Percentiles rank a stretch among this genome's conserved stretches.
Conservation (phyloP, 2,888 invertebrate genomes). For the Hypomecis punctinalis region DNA sequence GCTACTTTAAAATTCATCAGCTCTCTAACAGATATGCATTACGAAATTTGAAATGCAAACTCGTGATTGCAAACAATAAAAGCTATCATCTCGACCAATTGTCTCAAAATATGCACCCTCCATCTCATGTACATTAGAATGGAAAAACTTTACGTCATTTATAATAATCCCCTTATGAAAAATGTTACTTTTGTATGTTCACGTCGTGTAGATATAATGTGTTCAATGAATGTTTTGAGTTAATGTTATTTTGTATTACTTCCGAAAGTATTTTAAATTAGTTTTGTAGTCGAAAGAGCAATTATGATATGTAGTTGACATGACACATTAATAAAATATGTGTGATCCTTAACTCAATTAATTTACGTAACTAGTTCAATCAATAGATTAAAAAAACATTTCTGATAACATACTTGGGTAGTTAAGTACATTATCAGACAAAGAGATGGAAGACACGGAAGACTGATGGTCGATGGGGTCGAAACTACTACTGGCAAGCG, state of each 20-base stretch:
- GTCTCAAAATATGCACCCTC: slow-evolving; percentile 49
- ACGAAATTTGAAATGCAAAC: slow-evolving; percentile 33
- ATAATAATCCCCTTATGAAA: slow-evolving; percentile 52
- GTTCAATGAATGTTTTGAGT: slow-evolving; percentile 21
- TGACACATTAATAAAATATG: too few relatives aligned
- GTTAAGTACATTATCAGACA: too few relatives aligned
- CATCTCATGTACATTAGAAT: slow-evolving; percentile 46
- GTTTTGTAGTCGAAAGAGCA: too few relatives aligned
- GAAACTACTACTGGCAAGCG: too few relatives aligned
- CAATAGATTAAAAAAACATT: too few relatives aligned
- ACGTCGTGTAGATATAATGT: slow-evolving; percentile 41
- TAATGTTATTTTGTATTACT: background rate
- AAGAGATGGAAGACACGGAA: too few relatives aligned
- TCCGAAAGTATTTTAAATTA: too few relatives aligned
- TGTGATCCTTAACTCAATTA: too few relatives aligned
- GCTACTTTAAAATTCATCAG: slow-evolving; percentile 18
- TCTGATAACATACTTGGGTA: too few relatives aligned
- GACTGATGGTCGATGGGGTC: too few relatives aligned
- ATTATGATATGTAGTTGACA: too few relatives aligned
- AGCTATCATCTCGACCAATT: slow-evolving; percentile 37
- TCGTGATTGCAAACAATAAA: slow-evolving; percentile 37
- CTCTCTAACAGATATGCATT: slow-evolving; percentile 23
- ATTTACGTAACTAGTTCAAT: too few relatives aligned
- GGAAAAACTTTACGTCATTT: slow-evolving; percentile 55
- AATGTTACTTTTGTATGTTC: slow-evolving; percentile 50